These are phyloP conservation scores for Lucilia cuprina DNA, from an alignment of 1,140 invertebrate genomes.

Conservation along the genomic window DNA sequence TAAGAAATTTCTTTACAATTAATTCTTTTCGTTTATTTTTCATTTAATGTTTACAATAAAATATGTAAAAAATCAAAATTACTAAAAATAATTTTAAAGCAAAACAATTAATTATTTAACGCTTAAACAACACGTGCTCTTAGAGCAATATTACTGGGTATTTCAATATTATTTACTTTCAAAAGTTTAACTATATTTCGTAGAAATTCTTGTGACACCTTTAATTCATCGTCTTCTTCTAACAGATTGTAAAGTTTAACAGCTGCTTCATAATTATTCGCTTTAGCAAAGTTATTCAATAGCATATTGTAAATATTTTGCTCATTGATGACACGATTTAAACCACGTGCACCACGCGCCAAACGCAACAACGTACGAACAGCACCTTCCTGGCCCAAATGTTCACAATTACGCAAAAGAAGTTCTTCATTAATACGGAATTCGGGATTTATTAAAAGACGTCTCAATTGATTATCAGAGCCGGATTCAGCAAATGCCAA, in stretches of 20 bases:
- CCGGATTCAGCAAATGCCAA: slow-evolving; percentile 63
- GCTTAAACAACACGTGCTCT: slow-evolving; percentile 48
- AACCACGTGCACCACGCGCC: slow-evolving; percentile 51
- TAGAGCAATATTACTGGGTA: slow-evolving; percentile 54
- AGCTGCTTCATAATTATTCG: slow-evolving; percentile 59
- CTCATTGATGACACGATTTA: slow-evolving; percentile 52
- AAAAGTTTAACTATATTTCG: slow-evolving; percentile 55
- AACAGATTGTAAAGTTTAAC: slow-evolving; percentile 59
- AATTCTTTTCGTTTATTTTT: background rate
- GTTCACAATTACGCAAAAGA: slow-evolving; percentile 54
- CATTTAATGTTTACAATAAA: background rate
- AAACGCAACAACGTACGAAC: slow-evolving; percentile 57
- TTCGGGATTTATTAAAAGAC: slow-evolving; percentile 60
- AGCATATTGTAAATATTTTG: slow-evolving; percentile 61
- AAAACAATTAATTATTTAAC: background rate
- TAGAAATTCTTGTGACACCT: slow-evolving; percentile 57
- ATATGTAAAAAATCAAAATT: background rate
- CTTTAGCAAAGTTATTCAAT: slow-evolving; percentile 61
- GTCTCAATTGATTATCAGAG: slow-evolving; percentile 58
- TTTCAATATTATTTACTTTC: slow-evolving; percentile 52
- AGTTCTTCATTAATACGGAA: slow-evolving; percentile 56
- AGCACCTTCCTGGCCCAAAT: slow-evolving; percentile 54
- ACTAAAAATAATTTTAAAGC: background rate
- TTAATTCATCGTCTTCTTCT: slow-evolving; percentile 56
- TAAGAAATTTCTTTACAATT: background rate